Conservation (phyloP, 2,888 invertebrate genomes). For the Agonum fuliginosum region DNA sequence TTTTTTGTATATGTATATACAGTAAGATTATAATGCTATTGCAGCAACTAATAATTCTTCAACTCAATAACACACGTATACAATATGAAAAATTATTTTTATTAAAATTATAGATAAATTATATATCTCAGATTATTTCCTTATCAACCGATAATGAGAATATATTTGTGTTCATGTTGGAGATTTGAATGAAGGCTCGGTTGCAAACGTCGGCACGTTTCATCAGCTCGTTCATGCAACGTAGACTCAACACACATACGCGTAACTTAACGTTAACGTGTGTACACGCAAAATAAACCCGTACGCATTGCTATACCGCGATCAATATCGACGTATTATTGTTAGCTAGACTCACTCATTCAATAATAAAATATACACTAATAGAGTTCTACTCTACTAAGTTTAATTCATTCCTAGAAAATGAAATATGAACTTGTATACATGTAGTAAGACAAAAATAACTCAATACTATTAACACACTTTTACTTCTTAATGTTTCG, state of each 20-base stretch:
- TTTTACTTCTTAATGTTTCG: no score
- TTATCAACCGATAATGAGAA: neutral
- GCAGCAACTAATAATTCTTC: no score
- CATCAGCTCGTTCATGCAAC: constrained; percentile 1
- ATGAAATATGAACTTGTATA: no score
- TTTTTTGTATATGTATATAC: no score
- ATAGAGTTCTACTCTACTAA: no score
- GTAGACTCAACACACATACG: constrained; percentile 14
- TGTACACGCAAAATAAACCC: constrained; percentile 32
- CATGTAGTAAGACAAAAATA: no score
- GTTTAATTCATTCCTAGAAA: no score
- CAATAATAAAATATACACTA: no score
- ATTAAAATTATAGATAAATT: neutral
- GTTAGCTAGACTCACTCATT: neutral
- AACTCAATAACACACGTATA: no score
- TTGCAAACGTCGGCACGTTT: constrained; percentile 32
- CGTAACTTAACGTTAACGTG: constrained; percentile 9
- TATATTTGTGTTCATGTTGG: neutral
- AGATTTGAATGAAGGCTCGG: constrained; percentile 23
- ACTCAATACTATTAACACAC: no score
- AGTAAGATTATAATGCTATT: no score
- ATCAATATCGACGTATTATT: constrained; percentile 5
- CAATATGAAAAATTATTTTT: neutral
- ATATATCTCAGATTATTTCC: neutral
- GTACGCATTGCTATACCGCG: no score